Conservation (phyloP, 2,797 vertebrate genomes). For the Simalia tracyae region DNA sequence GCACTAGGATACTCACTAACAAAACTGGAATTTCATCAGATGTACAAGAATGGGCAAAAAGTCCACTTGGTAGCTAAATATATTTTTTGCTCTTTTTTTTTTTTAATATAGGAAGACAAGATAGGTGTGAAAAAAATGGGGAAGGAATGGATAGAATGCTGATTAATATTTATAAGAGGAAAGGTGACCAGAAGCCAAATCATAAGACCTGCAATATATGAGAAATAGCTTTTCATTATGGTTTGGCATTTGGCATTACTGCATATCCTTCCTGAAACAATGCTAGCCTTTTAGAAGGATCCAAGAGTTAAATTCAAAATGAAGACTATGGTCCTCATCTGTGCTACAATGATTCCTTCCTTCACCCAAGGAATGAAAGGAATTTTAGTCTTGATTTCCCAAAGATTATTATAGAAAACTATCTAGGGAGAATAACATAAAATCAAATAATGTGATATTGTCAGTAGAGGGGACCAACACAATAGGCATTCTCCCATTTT, state of each 20-base stretch:
- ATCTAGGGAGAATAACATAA: neutral
- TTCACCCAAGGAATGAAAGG: constrained; percentile 20
- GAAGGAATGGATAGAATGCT: constrained; percentile 41
- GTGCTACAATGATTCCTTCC: constrained; percentile 37
- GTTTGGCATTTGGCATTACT: constrained; percentile 53
- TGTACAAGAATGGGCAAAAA: constrained; percentile 47
- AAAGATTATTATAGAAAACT: constrained; percentile 50
- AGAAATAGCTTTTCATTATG: constrained; percentile 65
- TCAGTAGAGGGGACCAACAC: constrained; percentile 35
- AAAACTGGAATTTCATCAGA: constrained; percentile 53
- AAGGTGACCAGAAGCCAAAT: constrained; percentile 65
- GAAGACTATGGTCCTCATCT: constrained; percentile 38
- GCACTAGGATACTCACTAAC: constrained; percentile 49
- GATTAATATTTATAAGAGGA: constrained; percentile 65
- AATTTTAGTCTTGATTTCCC: constrained; percentile 48
- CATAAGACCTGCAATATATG: constrained; percentile 56
- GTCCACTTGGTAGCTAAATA: constrained; percentile 58
- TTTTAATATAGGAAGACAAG: constrained; percentile 51
- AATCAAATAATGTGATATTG: constrained; percentile 25
- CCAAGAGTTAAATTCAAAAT: constrained; percentile 47
- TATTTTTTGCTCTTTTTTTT: constrained; percentile 44
- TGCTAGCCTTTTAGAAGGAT: constrained; percentile 38
- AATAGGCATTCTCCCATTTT: constrained; percentile 41
- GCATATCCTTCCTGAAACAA: constrained; percentile 56
- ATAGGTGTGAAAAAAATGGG: constrained; percentile 59